Evolutionary conservation across 2,113 vertebrate species (phyloP).

Genomic region (Scomber japonicus): DNA sequence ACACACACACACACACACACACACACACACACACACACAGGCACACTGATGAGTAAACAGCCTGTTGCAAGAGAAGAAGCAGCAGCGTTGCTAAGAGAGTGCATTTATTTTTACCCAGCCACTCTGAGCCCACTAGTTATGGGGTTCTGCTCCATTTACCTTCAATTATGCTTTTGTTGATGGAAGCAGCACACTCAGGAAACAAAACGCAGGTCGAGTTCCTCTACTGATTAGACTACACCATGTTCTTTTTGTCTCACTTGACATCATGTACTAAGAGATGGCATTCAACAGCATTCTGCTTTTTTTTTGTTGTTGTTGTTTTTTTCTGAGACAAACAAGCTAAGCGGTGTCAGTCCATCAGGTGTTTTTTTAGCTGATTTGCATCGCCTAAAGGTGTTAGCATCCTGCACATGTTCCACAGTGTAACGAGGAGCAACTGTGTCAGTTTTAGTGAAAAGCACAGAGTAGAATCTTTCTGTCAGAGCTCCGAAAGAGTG

Average conservation of each 20-base stretch:
- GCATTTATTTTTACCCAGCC: slow-evolving; percentile 67
- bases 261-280: neutral
- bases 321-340: no score
- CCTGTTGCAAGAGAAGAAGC: slow-evolving; percentile 60
- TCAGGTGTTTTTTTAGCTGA: neutral
- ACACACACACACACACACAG: slow-evolving; percentile 8
- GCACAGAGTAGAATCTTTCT: no score
- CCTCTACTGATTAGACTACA: slow-evolving; percentile 24
- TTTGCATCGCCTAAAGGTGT: no score
- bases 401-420: no score
- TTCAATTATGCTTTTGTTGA: slow-evolving; percentile 54
- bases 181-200: slow-evolving; percentile 27
- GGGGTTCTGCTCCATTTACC: slow-evolving; percentile 65
- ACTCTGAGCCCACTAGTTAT: slow-evolving; percentile 52
- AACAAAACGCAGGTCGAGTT: slow-evolving; percentile 43
- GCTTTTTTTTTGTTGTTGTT: neutral
- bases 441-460: no score
- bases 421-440: no score
- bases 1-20: neutral
- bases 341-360: neutral
- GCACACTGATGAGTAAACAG: slow-evolving; percentile 53
- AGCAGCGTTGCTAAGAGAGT: slow-evolving; percentile 53
- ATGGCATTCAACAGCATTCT: neutral
- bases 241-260: slow-evolving; percentile 21
- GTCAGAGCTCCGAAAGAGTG: no score